phyloP scores from a whole-genome alignment of 2,888 invertebrate species.

The Amphimallon solstitiale region DNA sequence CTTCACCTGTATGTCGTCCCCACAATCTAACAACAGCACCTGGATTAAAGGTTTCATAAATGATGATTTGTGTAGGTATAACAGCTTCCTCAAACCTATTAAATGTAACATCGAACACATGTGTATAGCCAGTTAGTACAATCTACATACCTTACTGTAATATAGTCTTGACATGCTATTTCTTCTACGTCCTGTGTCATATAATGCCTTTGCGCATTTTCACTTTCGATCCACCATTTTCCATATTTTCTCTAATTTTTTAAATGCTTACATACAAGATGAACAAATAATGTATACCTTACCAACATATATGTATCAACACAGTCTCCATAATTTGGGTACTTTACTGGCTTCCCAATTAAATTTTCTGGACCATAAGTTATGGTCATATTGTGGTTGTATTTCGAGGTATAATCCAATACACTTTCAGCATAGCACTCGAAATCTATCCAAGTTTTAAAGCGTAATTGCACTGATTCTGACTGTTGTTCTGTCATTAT shows the following conservation, averaged over 20 bases:
- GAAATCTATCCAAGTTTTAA: slow-evolving; percentile 62
- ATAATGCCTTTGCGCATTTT: slow-evolving; percentile 75
- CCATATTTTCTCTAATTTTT: slow-evolving; percentile 82
- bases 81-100: slow-evolving; percentile 74
- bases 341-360: slow-evolving; percentile 84
- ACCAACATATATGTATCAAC: slow-evolving; percentile 92
- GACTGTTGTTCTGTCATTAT: not conserved
- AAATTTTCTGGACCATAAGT: slow-evolving; percentile 90
- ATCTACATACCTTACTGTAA: slow-evolving; percentile 68
- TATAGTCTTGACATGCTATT: slow-evolving; percentile 80
- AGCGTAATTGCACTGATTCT: slow-evolving; percentile 37
- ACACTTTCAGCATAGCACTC: slow-evolving; percentile 85
- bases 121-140: not conserved
- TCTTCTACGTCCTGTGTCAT: slow-evolving; percentile 77
- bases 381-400: slow-evolving; percentile 87
- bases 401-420: slow-evolving; percentile 87
- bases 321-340: slow-evolving; percentile 91
- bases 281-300: slow-evolving; percentile 54
- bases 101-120: not conserved
- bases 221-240: slow-evolving; percentile 85
- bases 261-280: slow-evolving; percentile 23
- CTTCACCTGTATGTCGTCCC: slow-evolving; percentile 67
- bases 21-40: slow-evolving; percentile 85
- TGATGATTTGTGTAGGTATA: slow-evolving; percentile 74
- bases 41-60: slow-evolving; percentile 89